Percentiles rank a stretch among this genome's conserved stretches.
These are phyloP conservation scores for Pteruthius melanotis DNA, from an alignment of 2,113 vertebrate species.

Conservation along the genomic window DNA sequence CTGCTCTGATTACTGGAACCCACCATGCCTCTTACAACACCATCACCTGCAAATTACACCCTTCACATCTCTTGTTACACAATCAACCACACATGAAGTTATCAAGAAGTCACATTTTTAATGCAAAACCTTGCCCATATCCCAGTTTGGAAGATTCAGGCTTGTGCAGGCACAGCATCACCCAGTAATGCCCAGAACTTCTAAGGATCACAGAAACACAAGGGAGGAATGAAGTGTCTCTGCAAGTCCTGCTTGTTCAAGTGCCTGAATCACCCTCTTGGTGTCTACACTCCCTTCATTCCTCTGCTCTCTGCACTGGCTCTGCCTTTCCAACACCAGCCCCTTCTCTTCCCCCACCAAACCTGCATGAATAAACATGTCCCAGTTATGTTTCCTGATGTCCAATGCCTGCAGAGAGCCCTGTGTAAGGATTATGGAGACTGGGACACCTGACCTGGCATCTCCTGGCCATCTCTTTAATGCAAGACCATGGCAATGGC, in stretches of 20 bases:
- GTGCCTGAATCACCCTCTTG: not conserved
- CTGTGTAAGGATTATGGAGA: not conserved
- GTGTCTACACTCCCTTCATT: not conserved
- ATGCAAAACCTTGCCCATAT: not conserved
- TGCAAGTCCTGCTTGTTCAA: not conserved
- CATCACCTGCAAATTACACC: not conserved
- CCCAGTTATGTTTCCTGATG: not conserved
- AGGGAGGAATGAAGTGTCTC: not conserved
- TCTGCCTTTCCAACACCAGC: not conserved
- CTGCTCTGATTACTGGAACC: not conserved
- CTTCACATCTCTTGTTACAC: not conserved
- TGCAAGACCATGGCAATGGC: not conserved
- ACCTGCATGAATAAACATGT: not conserved
- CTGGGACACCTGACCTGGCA: not conserved
- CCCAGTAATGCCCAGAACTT: not conserved
- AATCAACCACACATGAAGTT: not conserved
- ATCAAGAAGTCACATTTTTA: not conserved
- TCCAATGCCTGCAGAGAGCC: not conserved
- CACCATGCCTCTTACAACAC: not conserved
- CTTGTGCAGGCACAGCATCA: not conserved
- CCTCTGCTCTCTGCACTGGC: not conserved
- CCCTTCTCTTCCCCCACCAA: not conserved
- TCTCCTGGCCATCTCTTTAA: not conserved
- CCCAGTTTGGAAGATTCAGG: not conserved
- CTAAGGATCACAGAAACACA: not conserved